Base-by-base conservation (phyloP, 2,797 vertebrate genomes). In the Potorous gilbertii region DNA sequence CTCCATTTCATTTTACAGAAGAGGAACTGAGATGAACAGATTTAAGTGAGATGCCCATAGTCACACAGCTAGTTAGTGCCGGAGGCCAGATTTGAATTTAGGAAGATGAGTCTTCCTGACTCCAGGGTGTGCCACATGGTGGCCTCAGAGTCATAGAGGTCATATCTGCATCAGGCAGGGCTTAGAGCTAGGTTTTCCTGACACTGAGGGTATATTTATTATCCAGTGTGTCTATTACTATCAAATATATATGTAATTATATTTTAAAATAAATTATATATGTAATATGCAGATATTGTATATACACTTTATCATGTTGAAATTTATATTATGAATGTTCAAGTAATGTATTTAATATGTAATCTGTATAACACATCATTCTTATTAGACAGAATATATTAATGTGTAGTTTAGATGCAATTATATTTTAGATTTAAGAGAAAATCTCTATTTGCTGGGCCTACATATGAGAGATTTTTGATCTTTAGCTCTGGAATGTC, bases 241-340 rank as follows among this genome's bases (percentile, higher is more conserved):
- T 27, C 21, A 87, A 27, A 27, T 87, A 50, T 87, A 46, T 27
- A 27, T 50, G 74, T 11, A 46, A 87, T 46, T 27, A 66, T 66
- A 40, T 95, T 96, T 96, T 92, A 56, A 96, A 92, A 95, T 89
- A 66, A 50, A 94, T 95, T 92, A 52, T 52, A 52, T 52, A 52
- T 52, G 6, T 52, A 52, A 52, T 52, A 52, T 52, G 52, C 5
- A 52, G 52, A 52, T 52, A 5, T 52, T 52, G 52, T 52, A 6
- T 52, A 6, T 52, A 52, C 6, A 52, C 52, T 95, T 5, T 54
- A 81, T 94, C 59, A 46, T 95, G 96, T 96, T 94, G 57, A 92
- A 91, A 93, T 46, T 94, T 57, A 95, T 95, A 92, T n/a, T 31
- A 90, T 28, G 54, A 93, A n/a, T 54, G 0, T 92, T 40, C 54